Conservation (phyloP, 2,888 invertebrate species). For the Latrodectus elegans region DNA sequence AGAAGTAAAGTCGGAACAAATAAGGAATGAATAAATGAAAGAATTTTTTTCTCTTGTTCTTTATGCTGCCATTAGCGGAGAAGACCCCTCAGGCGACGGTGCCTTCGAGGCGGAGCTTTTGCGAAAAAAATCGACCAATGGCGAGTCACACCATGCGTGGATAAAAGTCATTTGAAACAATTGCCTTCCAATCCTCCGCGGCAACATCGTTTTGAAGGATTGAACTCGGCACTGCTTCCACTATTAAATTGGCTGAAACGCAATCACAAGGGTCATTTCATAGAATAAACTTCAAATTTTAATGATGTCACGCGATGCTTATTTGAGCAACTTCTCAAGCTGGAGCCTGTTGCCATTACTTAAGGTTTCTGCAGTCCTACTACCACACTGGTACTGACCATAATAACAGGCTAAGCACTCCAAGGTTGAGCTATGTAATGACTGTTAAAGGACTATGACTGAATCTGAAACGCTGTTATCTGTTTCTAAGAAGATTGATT, state of each 20-base stretch:
- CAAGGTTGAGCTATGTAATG: no score
- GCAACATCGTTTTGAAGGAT: slow-evolving; percentile 11
- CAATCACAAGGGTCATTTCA: slow-evolving; percentile 35
- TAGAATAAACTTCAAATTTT: slow-evolving; percentile 48
- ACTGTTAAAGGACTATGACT: no score
- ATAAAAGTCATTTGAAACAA: slow-evolving; percentile 57
- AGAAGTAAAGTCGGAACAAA: slow-evolving; percentile 3
- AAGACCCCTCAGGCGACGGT: slow-evolving; percentile 16
- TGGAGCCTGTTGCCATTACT: no score
- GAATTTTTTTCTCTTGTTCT: not conserved
- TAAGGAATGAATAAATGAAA: not conserved
- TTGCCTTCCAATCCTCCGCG: slow-evolving; percentile 30
- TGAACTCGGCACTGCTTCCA: slow-evolving; percentile 41
- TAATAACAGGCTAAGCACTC: no score
- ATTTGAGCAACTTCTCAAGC: no score
- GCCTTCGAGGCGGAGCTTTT: slow-evolving; percentile 36
- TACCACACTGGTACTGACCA: no score
- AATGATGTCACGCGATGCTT: slow-evolving; percentile 37
- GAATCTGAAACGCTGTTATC: no score
- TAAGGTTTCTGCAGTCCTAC: no score
- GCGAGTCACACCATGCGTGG: slow-evolving; percentile 53
- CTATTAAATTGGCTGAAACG: slow-evolving; percentile 56
- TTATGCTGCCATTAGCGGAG: slow-evolving; percentile 11
- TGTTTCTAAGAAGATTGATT: no score
- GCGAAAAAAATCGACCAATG: slow-evolving; percentile 31